These are phyloP conservation scores for Ramazzottius varieornatus DNA, from an alignment of 2,888 invertebrate genomes.

Conservation along the genomic window DNA sequence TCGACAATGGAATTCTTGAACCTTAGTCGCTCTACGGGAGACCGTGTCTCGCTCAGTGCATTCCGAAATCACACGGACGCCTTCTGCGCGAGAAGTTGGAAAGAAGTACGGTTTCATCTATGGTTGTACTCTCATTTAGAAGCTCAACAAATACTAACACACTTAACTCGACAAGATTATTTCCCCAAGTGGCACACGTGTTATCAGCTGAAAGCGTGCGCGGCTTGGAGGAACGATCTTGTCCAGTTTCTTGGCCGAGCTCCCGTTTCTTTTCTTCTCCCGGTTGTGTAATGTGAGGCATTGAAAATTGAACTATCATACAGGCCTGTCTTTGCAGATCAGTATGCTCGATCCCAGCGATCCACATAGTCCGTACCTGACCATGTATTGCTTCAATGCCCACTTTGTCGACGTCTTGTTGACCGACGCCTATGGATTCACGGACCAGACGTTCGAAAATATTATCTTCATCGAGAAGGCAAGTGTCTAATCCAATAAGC, in stretches of 20 bases:
- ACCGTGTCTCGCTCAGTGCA: not conserved
- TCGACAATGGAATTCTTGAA: slow-evolving; percentile 21
- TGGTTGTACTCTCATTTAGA: too few relatives aligned
- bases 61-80: not conserved
- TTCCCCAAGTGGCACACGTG: too few relatives aligned
- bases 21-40: slow-evolving; percentile 8
- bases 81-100: not conserved
- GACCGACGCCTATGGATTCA: slow-evolving; percentile 22
- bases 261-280: too few relatives aligned
- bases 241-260: too few relatives aligned
- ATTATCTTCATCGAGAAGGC: slow-evolving; percentile 21
- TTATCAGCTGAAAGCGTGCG: too few relatives aligned
- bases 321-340: not conserved
- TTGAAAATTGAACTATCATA: not conserved
- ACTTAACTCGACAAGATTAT: too few relatives aligned
- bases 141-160: too few relatives aligned
- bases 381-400: slow-evolving; percentile 19
- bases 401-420: slow-evolving; percentile 20
- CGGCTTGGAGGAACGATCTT: too few relatives aligned
- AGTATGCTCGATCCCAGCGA: not conserved
- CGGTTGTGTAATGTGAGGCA: too few relatives aligned
- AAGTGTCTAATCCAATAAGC: slow-evolving; percentile 6
- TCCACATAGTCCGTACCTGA: slow-evolving; percentile 8
- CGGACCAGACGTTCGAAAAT: slow-evolving; percentile 18
- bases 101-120: too few relatives aligned